phyloP scores from a whole-genome alignment of 2,888 invertebrate genomes.

The Zygothrica quintamaculata region DNA sequence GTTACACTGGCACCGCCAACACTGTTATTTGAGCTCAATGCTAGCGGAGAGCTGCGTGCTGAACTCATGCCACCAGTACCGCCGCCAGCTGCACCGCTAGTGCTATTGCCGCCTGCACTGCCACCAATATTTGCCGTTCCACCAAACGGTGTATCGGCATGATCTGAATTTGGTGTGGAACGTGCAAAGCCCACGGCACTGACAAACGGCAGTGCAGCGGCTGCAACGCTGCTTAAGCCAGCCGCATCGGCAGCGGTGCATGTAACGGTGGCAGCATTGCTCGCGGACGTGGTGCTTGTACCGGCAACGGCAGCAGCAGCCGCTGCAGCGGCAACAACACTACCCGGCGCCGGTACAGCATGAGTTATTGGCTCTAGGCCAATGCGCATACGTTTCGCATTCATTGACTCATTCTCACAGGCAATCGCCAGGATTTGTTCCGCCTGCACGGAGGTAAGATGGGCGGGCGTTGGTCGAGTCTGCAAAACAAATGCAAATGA shows the following conservation, averaged over 20 bases:
- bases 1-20: slow-evolving; percentile 76
- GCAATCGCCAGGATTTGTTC: slow-evolving; percentile 98
- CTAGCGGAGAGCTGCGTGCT: slow-evolving; percentile 83
- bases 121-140: slow-evolving; percentile 69
- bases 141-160: slow-evolving; percentile 77
- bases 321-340: slow-evolving; percentile 82
- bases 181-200: slow-evolving; percentile 81
- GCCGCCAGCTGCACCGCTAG: slow-evolving; percentile 62
- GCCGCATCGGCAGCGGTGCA: slow-evolving; percentile 73
- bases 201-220: slow-evolving; percentile 78
- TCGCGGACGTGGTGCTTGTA: slow-evolving; percentile 70
- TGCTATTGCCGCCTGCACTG: slow-evolving; percentile 55
- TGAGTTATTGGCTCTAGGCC: slow-evolving; percentile 97
- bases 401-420: slow-evolving; percentile 98
- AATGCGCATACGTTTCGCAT: slow-evolving; percentile 98
- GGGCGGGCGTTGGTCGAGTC: slow-evolving; percentile 97
- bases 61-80: slow-evolving; percentile 80
- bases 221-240: slow-evolving; percentile 71
- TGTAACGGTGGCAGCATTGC: slow-evolving; percentile 78
- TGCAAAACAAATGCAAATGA: slow-evolving; percentile 78
- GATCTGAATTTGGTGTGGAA: slow-evolving; percentile 83
- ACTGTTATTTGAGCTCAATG: slow-evolving; percentile 82
- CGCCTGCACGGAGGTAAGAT: slow-evolving; percentile 97
- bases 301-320: slow-evolving; percentile 80
- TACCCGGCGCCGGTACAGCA: slow-evolving; percentile 88